Percentiles rank a stretch among this genome's conserved stretches.
phyloP scores from a whole-genome alignment of 2,113 vertebrate genomes.

The Rostratula benghalensis region DNA sequence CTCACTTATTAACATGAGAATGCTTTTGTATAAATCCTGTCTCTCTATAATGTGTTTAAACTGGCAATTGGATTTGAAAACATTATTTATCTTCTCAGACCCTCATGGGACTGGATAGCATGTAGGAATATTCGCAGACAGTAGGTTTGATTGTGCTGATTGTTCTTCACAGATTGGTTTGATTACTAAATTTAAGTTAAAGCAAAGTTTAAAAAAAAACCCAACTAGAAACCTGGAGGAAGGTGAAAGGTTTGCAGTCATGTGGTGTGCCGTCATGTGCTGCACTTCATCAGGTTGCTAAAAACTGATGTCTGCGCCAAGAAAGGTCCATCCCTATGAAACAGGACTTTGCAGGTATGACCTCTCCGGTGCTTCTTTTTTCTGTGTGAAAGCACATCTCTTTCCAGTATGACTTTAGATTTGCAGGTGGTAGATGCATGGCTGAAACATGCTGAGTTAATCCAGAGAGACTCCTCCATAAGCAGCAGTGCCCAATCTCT shows the following conservation, averaged over 20 bases:
- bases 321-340: background rate
- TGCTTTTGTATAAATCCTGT: background rate
- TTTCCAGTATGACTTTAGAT: background rate
- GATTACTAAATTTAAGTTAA: background rate
- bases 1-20: background rate
- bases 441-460: background rate
- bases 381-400: background rate
- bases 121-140: background rate
- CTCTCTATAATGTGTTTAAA: background rate
- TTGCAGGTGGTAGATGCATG: background rate
- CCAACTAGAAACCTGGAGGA: background rate
- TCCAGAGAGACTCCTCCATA: background rate
- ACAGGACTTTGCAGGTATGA: background rate
- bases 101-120: background rate
- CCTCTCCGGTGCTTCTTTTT: background rate
- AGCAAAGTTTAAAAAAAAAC: background rate
- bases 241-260: background rate
- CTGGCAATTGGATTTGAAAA: background rate
- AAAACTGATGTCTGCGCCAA: background rate
- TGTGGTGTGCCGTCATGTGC: rapidly evolving
- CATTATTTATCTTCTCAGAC: background rate
- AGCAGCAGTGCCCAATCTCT: background rate
- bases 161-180: background rate
- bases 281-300: background rate
- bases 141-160: background rate